Base-by-base conservation (phyloP, 1,140 invertebrate species). In the Anastrepha obliqua region DNA sequence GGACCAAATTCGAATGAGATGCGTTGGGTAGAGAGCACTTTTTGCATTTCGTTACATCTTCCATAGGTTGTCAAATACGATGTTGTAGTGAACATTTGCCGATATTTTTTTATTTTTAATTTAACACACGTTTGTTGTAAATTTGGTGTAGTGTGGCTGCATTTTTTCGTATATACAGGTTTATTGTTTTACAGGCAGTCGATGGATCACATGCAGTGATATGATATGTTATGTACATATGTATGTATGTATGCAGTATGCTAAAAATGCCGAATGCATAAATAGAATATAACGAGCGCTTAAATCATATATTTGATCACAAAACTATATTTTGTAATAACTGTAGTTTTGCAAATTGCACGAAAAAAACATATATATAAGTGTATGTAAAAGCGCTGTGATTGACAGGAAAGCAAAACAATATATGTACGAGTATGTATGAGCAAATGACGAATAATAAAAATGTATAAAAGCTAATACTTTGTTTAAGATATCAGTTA, bases 1-100 rank as follows among this genome's bases (percentile, higher is more conserved):
- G 92, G 92, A 93, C 92, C 67, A 93, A 91, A 86, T 93, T 93
- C 88, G 92, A 93, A 88, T 93, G 90, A 89, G 85, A 15, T 7
- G 74, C n/a, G 47, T 13, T 39, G 42, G 9, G 60, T 29, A 29
- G 29, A 17, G 47, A 0, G 15, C 15, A 17, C n/a, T 78, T 15
- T 81, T 11, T 81, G 0, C 64, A 17, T 62, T n/a, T n/a, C 15
- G 51, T 55, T 1, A 55, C 15, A 62, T n/a, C 15, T 62, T 62
- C 11, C 60, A 62, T 17, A 17, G 13, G 15, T 4, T 9, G 60
- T 0, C 8, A n/a, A 62, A 13, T 62, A 13, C 17, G 17, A 17
- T 9, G 0, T 47, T 7, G 67, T 74, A 13, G 67, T 74, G 42
- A 17, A 39, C 44, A 42, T 74, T 74, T 17, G 64, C 20, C 20